Evolutionary conservation across 1,140 invertebrate species (phyloP), one percentile per base, ranked within the genome.

Genomic region (Prorops nasuta): DNA sequence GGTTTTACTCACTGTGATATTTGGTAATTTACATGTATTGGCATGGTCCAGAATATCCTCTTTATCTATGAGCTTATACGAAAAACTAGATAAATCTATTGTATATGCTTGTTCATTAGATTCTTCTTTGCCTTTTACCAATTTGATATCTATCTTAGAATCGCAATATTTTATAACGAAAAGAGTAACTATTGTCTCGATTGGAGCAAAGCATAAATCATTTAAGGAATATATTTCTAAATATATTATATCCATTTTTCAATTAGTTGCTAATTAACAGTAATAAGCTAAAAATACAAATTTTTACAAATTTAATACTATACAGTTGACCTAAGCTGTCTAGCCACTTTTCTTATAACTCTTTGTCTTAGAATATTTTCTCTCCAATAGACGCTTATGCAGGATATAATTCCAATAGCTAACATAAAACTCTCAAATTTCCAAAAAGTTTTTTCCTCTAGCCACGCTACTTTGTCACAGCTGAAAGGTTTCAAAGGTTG

Each of bases 371-470:
- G 63, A 24, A 82, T 68, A 53, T 77, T 81, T 55, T 84, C 82
- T 42, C 85, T 71, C 56, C 79, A 71, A 47, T 76, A 78, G 3
- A 85, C 82, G 38, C 77, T 64, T 8, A 76, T 56, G 40, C 80
- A 81, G 18, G 86, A 90, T 9, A 86, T 58, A 3, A 86, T 52
- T 8, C 85, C 85, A 21, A 86, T 44, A 0, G 84, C 67, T 60
- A 91, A 86, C 72, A 87, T 86, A 51, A 86, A 83, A 10, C 80
- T 80, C 65, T 92, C 86, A 69, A 96, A 95, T 63, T 89, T 86
- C 83, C 91, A 91, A 74, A 91, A 96, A 35, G 85, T 82, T 45
- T 81, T 76, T 68, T 90, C 87, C 63, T 90, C 88, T 21, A 90
- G 78, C 76, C 85, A 88, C 14, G 80, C 83, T 12, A 86, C 83